Evolutionary conservation across 1,140 invertebrate genomes (phyloP), one percentile per base, ranked within the genome.

Genomic region (Procambarus clarkii): DNA sequence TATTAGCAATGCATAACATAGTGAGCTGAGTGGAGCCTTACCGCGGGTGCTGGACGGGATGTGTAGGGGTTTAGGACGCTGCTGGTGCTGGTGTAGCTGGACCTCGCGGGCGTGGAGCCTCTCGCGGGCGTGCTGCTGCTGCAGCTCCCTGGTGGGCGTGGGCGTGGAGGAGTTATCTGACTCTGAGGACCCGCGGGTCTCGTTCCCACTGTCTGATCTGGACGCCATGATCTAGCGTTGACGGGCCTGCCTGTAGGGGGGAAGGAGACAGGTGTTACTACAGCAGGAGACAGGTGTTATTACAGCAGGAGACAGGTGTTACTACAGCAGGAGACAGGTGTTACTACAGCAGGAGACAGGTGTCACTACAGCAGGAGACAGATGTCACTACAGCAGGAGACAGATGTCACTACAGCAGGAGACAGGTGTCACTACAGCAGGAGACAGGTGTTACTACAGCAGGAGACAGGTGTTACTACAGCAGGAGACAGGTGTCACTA

Each of bases 141-240:
- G 81, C 45, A 77, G 71, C 64, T 84, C 78, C 46, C 60, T 81
- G 58, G 79, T 86, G 85, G 85, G 91, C 8, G 90, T 86, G 83
- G 78, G 84, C 9, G 92, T 89, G 44, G 92, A 90, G 64, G 92
- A 92, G 77, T 91, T 91, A 86, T 93, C 92, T 74, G 92, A 93
- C 86, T 93, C 92, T 34, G 92, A 93, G 64, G 92, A 93, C 86
- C 92, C 92, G 34, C 92, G 86, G 71, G 92, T 93, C 78, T 93
- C 92, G 91, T 93, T 93, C 58, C 92, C 92, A 71, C 92, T 93
- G 86, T 93, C 92, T 24, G 92, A 93, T 11, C 92, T 71, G 18
- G 92, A 93, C 13, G 92, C 92, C 92, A 93, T 93, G 8, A 18
- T 71, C 54, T 82, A 89, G 15, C 46, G 24, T 13, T 18, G 18